Evolutionary conservation across 2,888 invertebrate genomes (phyloP).

Genomic region (Ormyrus pomaceus): DNA sequence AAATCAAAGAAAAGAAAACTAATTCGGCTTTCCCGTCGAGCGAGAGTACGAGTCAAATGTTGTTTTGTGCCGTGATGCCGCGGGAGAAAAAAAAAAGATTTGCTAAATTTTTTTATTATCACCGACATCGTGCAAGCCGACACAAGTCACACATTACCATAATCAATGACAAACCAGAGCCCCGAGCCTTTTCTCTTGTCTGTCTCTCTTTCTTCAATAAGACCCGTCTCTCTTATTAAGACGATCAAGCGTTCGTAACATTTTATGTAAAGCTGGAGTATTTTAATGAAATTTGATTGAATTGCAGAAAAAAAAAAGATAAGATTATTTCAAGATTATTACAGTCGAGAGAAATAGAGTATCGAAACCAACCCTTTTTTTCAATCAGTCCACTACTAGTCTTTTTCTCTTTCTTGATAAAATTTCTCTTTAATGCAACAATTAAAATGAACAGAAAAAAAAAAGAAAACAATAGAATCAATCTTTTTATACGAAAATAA

Average conservation of each 20-base stretch:
- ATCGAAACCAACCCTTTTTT: slow-evolving; percentile 31
- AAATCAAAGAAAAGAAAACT: slow-evolving; percentile 1
- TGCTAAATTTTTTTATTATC: slow-evolving; percentile 38
- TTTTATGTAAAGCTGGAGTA: slow-evolving; percentile 34
- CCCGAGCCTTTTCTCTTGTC: slow-evolving; percentile 69
- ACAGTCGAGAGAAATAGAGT: slow-evolving; percentile 31
- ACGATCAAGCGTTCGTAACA: slow-evolving; percentile 54
- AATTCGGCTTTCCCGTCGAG: slow-evolving; percentile 55
- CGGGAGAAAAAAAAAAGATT: slow-evolving; percentile 47
- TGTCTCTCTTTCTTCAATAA: slow-evolving; percentile 58
- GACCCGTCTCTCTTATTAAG: slow-evolving; percentile 54
- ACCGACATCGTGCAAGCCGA: slow-evolving; percentile 44
- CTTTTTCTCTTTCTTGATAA: slow-evolving; percentile 55
- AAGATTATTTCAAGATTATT: slow-evolving; percentile 1
- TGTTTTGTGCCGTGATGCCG: slow-evolving; percentile 51
- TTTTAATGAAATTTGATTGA: slow-evolving; percentile 32
- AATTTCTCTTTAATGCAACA: slow-evolving; percentile 34
- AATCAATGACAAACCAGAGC: slow-evolving; percentile 76
- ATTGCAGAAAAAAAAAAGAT: not conserved
- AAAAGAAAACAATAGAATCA: slow-evolving; percentile 51
- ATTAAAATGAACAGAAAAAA: slow-evolving; percentile 37
- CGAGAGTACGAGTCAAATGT: slow-evolving; percentile 52
- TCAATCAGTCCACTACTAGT: slow-evolving; percentile 45
- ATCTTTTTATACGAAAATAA: slow-evolving; percentile 58
- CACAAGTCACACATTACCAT: slow-evolving; percentile 66